A percentile compares a stretch with the other conserved stretches of the same genome.
Evolutionary conservation across 2,113 vertebrate species (phyloP).

Genomic region (Setophaga coronata): DNA sequence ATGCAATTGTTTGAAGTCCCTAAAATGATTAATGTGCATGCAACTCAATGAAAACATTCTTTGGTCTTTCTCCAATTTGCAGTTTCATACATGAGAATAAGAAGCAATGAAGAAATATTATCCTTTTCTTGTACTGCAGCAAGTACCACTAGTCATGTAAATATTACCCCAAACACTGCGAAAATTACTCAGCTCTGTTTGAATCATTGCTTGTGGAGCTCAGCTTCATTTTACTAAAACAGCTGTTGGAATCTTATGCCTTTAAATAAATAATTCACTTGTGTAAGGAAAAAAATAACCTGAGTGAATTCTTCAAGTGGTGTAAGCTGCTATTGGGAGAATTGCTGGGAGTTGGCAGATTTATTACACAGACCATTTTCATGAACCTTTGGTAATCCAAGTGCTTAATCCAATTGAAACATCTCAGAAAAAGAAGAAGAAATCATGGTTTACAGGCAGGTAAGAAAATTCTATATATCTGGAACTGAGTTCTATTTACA

Average conservation of each 20-base stretch:
- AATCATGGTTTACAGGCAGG: neutral
- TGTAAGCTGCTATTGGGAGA: neutral
- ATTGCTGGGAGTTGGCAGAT: neutral
- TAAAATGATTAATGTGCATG: conserved; percentile 36
- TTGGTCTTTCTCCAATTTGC: conserved; percentile 44
- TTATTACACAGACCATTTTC: neutral
- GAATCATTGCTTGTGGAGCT: neutral
- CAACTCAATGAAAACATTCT: conserved; percentile 10
- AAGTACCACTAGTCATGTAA: neutral
- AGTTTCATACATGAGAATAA: conserved; percentile 40
- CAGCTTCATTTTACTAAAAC: neutral
- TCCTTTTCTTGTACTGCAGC: neutral
- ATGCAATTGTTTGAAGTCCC: conserved; percentile 33
- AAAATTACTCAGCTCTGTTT: neutral
- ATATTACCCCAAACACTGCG: neutral
- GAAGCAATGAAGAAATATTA: conserved; percentile 36
- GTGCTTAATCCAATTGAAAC: neutral
- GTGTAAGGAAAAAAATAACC: neutral
- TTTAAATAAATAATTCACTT: neutral
- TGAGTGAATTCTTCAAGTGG: neutral
- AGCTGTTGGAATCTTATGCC: neutral
- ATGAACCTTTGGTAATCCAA: neutral
- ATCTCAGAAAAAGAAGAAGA: neutral
- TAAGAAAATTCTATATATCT: neutral
- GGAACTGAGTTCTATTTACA: neutral